Conservation (phyloP, 1,140 invertebrate species). For the Forficula auricularia region DNA sequence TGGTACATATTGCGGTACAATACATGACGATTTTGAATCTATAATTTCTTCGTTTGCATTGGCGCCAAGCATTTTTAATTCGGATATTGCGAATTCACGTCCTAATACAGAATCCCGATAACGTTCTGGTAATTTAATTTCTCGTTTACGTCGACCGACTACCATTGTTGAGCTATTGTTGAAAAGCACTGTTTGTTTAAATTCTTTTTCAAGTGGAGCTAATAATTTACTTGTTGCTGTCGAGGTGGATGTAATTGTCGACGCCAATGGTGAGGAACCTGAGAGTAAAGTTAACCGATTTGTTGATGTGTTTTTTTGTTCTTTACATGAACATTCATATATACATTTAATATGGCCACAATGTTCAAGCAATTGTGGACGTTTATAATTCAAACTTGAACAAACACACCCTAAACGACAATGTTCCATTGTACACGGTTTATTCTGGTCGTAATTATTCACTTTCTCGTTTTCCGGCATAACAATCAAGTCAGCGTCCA, state of each 20-base stretch:
- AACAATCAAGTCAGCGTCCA: too few species aligned
- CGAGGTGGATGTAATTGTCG: not conserved
- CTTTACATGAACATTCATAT: conserved; percentile 26
- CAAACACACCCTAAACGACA: conserved; percentile 31
- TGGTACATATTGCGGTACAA: too few species aligned
- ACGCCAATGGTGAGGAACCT: not conserved
- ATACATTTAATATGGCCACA: conserved; percentile 27
- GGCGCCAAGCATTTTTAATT: conserved; percentile 16
- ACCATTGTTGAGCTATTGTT: conserved; percentile 25
- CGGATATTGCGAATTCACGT: conserved; percentile 11
- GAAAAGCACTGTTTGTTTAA: conserved; percentile 26
- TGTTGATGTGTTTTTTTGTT: conserved; percentile 11
- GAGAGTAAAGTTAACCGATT: conserved; percentile 10
- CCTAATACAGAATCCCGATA: conserved; percentile 20
- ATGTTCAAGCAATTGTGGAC: conserved; percentile 20
- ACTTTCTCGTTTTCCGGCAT: too few species aligned
- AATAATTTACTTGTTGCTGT: conserved; percentile 17
- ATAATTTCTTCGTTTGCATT: too few species aligned
- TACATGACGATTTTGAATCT: too few species aligned
- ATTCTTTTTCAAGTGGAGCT: conserved; percentile 25
- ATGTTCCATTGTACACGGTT: conserved; percentile 20
- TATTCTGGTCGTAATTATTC: too few species aligned
- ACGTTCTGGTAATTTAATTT: conserved; percentile 21
- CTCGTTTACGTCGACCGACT: conserved; percentile 22
- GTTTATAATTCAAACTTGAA: conserved; percentile 21